Evolutionary conservation across 2,113 vertebrate genomes (phyloP).

Genomic region (Triplophysa tibetana): DNA sequence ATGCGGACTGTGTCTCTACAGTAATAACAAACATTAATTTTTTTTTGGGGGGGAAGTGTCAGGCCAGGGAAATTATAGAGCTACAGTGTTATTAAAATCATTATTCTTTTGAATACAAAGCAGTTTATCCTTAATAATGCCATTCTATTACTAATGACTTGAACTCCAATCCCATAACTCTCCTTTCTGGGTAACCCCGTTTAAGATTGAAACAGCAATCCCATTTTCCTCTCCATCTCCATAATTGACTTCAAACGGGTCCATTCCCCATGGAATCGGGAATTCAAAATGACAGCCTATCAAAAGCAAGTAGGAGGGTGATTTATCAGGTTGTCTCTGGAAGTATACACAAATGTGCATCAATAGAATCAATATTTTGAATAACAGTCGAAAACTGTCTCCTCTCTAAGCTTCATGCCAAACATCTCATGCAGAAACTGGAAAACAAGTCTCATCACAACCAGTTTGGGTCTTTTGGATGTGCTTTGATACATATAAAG

Average conservation of each 20-base stretch:
- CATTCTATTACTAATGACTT: neutral
- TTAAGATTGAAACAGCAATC: neutral
- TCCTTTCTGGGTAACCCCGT: neutral
- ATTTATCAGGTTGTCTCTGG: neutral
- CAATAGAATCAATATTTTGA: neutral
- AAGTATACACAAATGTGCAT: neutral
- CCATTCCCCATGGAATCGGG: slow-evolving; percentile 2
- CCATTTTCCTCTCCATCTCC: neutral
- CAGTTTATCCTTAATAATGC: neutral
- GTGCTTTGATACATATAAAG: no score
- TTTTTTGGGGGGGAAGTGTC: neutral
- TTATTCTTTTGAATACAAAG: neutral
- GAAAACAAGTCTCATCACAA: no score
- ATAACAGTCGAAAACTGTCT: neutral
- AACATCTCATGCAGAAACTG: no score
- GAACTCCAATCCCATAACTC: neutral
- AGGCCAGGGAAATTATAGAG: neutral
- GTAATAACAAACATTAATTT: neutral
- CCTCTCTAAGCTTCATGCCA: neutral
- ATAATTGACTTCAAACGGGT: slow-evolving; percentile 23
- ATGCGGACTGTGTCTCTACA: neutral
- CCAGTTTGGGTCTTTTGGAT: no score
- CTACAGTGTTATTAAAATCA: neutral
- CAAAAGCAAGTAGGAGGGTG: neutral
- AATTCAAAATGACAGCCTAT: slow-evolving; percentile 12